Evolutionary conservation across 2,888 invertebrate species (phyloP).

Genomic region (Dasysyrphus tricinctus): DNA sequence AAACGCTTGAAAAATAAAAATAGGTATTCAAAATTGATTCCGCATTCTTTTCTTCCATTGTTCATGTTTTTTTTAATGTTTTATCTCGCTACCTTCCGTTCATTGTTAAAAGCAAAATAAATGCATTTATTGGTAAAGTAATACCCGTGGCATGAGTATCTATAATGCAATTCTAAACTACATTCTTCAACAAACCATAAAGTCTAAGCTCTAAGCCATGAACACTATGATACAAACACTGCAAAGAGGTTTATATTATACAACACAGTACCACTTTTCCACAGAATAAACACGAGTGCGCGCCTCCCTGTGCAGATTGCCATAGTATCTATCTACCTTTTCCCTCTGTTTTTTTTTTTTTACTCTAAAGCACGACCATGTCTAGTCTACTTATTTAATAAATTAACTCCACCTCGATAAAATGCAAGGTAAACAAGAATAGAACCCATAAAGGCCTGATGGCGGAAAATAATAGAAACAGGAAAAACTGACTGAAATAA

Average conservation of each 20-base stretch:
- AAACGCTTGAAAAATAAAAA: no score
- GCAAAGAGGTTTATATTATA: conserved; percentile 26
- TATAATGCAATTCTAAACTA: conserved; percentile 48
- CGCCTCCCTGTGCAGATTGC: neutral
- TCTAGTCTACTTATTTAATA: conserved; percentile 71
- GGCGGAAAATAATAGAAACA: conserved; percentile 13
- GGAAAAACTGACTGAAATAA: conserved; percentile 2
- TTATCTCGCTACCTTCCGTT: neutral
- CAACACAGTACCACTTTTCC: conserved; percentile 26
- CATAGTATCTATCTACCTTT: neutral
- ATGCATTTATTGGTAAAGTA: conserved; percentile 39
- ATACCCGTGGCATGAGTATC: conserved; percentile 57
- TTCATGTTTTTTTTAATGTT: neutral
- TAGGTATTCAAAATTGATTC: conserved; percentile 19
- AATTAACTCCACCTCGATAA: conserved; percentile 72
- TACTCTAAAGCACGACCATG: conserved; percentile 34
- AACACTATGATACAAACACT: neutral
- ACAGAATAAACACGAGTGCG: conserved; percentile 34
- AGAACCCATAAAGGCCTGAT: conserved; percentile 34
- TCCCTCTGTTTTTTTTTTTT: neutral
- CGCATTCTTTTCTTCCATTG: conserved; percentile 42
- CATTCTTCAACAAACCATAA: conserved; percentile 62
- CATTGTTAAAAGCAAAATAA: conserved; percentile 28
- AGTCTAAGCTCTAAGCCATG: conserved; percentile 39
- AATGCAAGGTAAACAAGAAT: conserved; percentile 70